Evolutionary conservation across 2,888 invertebrate genomes (phyloP).

Genomic region (Sthenelais limicola): DNA sequence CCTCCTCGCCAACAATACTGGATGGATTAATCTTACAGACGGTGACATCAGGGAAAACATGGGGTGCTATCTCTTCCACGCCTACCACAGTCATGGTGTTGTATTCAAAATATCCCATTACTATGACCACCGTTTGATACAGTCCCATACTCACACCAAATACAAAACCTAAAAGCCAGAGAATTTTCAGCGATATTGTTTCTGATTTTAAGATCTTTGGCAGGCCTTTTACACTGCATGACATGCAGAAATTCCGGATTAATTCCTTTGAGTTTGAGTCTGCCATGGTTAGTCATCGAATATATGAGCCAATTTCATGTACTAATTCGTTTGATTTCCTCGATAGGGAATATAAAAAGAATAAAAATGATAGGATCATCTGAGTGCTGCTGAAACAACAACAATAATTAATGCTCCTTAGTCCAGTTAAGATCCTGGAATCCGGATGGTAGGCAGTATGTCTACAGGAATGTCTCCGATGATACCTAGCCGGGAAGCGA

Average conservation of each 20-base stretch:
- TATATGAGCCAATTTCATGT: too few species aligned
- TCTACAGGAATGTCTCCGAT: too few species aligned
- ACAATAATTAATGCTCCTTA: too few species aligned
- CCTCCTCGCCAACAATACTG: slow-evolving; percentile 1
- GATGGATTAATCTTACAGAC: slow-evolving; percentile 29
- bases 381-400: too few species aligned
- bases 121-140: slow-evolving; percentile 5
- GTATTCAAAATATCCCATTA: slow-evolving; percentile 14
- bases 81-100: background rate
- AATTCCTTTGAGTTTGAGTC: background rate
- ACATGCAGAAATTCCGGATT: slow-evolving; percentile 14
- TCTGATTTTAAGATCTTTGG: slow-evolving; percentile 8
- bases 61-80: background rate
- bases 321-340: too few species aligned
- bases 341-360: too few species aligned
- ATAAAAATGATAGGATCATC: too few species aligned
- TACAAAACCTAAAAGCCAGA: background rate
- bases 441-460: too few species aligned
- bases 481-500: too few species aligned
- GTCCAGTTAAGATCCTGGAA: too few species aligned
- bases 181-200: background rate
- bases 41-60: slow-evolving; percentile 20
- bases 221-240: background rate
- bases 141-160: background rate
- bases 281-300: too few species aligned